Evolutionary conservation across 1,140 invertebrate genomes (phyloP).

Genomic region (Orussus abietinus): DNA sequence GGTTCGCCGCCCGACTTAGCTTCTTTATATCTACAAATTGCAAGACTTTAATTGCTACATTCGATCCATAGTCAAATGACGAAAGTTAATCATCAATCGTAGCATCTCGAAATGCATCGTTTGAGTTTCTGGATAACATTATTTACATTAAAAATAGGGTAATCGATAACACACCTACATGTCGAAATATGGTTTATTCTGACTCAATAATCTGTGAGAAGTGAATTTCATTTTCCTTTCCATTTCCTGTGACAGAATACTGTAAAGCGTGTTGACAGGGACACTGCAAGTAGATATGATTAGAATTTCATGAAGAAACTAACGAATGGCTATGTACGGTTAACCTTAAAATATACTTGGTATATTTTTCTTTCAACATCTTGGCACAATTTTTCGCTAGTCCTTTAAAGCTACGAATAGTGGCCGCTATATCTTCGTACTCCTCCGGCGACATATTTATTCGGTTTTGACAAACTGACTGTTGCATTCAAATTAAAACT

Average conservation of each 20-base stretch:
- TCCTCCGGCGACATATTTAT: conserved; percentile 29
- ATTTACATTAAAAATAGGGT: background rate
- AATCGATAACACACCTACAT: conserved; percentile 21
- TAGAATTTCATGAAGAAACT: too few relatives aligned
- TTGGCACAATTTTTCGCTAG: conserved; percentile 33
- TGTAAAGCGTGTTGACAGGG: conserved; percentile 50
- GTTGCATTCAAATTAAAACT: too few relatives aligned
- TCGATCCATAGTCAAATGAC: too few relatives aligned
- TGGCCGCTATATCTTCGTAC: conserved; percentile 27
- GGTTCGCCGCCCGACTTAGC: conserved; percentile 34
- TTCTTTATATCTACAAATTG: conserved; percentile 28
- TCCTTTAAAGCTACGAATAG: conserved; percentile 31
- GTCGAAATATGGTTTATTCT: conserved; percentile 25
- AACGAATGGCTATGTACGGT: conserved; percentile 12
- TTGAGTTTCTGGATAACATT: conserved; percentile 6
- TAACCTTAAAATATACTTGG: conserved; percentile 18
- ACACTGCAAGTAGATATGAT: conserved; percentile 40
- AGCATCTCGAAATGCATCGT: conserved; percentile 6
- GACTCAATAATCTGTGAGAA: conserved; percentile 28
- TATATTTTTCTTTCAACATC: conserved; percentile 29
- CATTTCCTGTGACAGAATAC: conserved; percentile 52
- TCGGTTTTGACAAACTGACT: too few relatives aligned
- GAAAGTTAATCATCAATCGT: conserved; percentile 11
- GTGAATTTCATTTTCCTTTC: conserved; percentile 47
- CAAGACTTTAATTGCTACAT: conserved; percentile 7